phyloP scores from a whole-genome alignment of 2,113 vertebrate genomes.

The Plestiodon gilberti region DNA sequence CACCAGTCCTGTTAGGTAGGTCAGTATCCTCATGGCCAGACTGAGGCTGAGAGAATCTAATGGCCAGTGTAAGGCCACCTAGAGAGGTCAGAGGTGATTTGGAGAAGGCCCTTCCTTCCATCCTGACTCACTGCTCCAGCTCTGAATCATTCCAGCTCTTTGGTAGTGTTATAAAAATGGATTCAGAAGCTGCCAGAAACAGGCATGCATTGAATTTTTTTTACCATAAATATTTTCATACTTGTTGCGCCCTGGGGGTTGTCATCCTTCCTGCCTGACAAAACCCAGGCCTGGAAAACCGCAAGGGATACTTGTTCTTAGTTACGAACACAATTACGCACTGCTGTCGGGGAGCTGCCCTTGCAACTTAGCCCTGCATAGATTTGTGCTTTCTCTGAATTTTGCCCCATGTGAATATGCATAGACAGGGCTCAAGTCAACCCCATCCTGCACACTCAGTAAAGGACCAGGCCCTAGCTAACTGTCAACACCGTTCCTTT shows the following conservation, averaged over 20 bases:
- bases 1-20: background rate
- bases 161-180: background rate
- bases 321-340: background rate
- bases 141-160: background rate
- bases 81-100: background rate
- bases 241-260: background rate
- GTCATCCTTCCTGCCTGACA: background rate
- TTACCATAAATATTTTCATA: background rate
- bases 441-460: background rate
- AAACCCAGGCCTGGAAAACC: constrained; percentile 26
- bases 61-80: background rate
- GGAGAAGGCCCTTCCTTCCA: background rate
- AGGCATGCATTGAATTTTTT: background rate
- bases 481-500: background rate
- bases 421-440: background rate
- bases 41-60: background rate
- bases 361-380: background rate
- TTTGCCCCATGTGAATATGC: background rate
- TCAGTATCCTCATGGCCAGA: background rate
- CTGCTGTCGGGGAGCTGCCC: background rate
- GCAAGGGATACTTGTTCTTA: constrained; percentile 40
- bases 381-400: background rate
- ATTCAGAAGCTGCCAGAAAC: background rate
- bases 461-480: background rate
- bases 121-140: background rate